Conservation (phyloP, 2,888 invertebrate genomes). For the Meta bourneti region DNA sequence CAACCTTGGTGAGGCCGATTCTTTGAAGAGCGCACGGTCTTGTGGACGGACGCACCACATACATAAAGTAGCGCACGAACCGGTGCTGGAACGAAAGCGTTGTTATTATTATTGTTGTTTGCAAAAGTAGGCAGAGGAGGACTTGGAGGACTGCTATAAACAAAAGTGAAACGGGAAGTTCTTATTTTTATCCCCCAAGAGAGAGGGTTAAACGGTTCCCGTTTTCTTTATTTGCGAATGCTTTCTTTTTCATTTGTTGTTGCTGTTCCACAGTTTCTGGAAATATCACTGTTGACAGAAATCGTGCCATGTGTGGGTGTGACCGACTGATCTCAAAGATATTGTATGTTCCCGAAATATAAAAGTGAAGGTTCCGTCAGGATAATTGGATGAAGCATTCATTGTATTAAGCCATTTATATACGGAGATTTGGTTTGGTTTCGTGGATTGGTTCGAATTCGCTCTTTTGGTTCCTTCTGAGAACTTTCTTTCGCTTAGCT, state of each 20-base stretch:
- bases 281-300: constrained; percentile 1
- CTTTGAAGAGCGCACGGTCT: background rate
- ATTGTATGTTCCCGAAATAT: background rate
- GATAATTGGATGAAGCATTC: constrained; percentile 37
- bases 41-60: background rate
- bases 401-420: background rate
- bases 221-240: background rate
- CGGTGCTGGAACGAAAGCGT: background rate
- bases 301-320: constrained; percentile 10
- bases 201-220: background rate
- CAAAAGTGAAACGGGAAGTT: constrained; percentile 38
- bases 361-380: constrained; percentile 30
- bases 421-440: background rate
- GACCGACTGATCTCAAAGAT: constrained; percentile 12
- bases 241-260: background rate
- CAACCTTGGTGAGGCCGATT: constrained; percentile 66
- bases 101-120: background rate
- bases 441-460: background rate
- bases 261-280: background rate
- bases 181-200: background rate
- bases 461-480: background rate
- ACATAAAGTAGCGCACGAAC: constrained; percentile 29
- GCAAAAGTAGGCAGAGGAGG: background rate
- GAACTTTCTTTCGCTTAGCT: background rate
- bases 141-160: constrained; percentile 14